phyloP scores from a whole-genome alignment of 2,113 vertebrate species.

The Mobula hypostoma region DNA sequence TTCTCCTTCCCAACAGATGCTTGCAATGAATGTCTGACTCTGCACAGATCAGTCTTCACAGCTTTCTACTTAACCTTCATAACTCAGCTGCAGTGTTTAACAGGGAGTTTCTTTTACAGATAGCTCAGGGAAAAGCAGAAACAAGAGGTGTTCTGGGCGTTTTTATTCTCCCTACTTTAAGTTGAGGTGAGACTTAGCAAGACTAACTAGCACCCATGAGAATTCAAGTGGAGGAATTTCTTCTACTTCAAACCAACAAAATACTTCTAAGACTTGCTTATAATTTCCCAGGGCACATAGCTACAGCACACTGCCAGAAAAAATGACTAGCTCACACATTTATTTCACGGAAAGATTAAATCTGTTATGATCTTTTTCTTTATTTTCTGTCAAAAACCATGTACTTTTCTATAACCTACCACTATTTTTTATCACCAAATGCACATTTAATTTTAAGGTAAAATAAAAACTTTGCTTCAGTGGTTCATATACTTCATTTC shows the following conservation, averaged over 20 bases:
- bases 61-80: constrained; percentile 46
- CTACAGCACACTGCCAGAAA: constrained; percentile 46
- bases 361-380: not conserved
- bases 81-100: constrained; percentile 44
- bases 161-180: constrained; percentile 8
- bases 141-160: constrained; percentile 40
- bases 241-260: constrained; percentile 39
- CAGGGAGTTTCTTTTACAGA: constrained; percentile 42
- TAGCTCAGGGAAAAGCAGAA: constrained; percentile 42
- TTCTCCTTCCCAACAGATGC: constrained; percentile 44
- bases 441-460: constrained; percentile 29
- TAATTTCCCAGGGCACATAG: constrained; percentile 53
- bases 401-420: not conserved
- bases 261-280: constrained; percentile 50
- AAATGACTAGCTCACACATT: not conserved
- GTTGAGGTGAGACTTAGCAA: constrained; percentile 25
- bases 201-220: constrained; percentile 34
- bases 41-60: constrained; percentile 41
- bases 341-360: constrained; percentile 26
- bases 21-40: constrained; percentile 43
- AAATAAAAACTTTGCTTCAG: constrained; percentile 10
- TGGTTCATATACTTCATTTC: not conserved
- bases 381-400: not conserved
- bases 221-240: constrained; percentile 11
- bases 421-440: not conserved